A percentile compares a stretch with the other conserved stretches of the same genome.
Evolutionary conservation across 2,888 invertebrate species (phyloP).

Genomic region (Hemicrepidius hirtus): DNA sequence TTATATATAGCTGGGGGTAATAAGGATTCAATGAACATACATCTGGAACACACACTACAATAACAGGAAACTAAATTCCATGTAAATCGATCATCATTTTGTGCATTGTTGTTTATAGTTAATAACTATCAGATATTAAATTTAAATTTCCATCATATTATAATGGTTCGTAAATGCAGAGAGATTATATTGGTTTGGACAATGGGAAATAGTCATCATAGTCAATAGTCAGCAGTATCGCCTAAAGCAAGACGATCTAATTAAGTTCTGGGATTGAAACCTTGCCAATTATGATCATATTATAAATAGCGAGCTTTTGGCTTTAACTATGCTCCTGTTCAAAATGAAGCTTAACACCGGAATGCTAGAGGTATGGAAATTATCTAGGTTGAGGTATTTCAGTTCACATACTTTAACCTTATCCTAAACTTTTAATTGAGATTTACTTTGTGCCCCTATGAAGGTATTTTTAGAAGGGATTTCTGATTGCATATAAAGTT

Average conservation of each 20-base stretch:
- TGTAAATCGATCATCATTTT: too few species aligned
- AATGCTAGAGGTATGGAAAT: background rate
- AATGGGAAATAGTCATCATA: constrained; percentile 27
- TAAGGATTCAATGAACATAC: too few species aligned
- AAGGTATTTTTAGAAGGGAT: too few species aligned
- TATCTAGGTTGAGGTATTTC: background rate
- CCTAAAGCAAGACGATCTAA: constrained; percentile 23
- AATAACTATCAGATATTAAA: background rate
- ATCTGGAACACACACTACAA: too few species aligned
- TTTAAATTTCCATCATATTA: constrained; percentile 6
- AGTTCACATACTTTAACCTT: background rate
- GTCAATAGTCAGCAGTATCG: constrained; percentile 4
- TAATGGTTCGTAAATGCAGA: background rate
- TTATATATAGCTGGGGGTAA: too few species aligned
- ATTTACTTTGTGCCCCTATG: too few species aligned
- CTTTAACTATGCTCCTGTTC: background rate
- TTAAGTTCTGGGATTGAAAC: constrained; percentile 26
- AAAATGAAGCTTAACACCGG: background rate
- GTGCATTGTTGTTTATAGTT: too few species aligned
- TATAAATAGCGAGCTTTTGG: constrained; percentile 19
- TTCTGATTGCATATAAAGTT: too few species aligned
- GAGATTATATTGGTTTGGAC: constrained; percentile 21
- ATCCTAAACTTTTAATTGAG: background rate
- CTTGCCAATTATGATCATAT: constrained; percentile 12
- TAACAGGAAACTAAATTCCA: too few species aligned